A percentile compares a stretch with the other conserved stretches of the same genome.
Conservation (phyloP, 2,113 vertebrate species). For the Esox niger region DNA sequence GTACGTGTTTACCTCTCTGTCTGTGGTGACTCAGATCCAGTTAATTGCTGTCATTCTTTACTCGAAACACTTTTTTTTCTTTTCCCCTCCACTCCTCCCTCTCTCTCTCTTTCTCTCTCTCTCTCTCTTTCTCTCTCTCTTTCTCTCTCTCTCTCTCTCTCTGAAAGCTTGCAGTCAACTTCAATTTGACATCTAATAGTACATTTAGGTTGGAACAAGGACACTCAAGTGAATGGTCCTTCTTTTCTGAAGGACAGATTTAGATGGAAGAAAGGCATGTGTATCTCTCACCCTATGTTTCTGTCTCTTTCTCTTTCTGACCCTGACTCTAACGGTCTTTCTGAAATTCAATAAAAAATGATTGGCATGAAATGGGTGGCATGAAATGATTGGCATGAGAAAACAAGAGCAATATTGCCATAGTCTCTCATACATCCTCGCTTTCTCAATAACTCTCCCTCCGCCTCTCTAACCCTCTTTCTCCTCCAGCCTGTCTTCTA, state of each 20-base stretch:
- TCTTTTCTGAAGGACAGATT: conserved; percentile 29
- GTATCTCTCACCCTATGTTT: conserved; percentile 8
- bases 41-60: conserved; percentile 7
- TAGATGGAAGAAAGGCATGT: conserved; percentile 15
- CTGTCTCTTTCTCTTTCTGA: background rate
- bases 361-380: no score
- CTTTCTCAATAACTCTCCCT: conserved; percentile 12
- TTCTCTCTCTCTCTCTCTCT: no score
- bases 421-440: background rate
- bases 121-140: no score
- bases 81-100: conserved; percentile 10
- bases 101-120: no score
- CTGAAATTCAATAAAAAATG: no score
- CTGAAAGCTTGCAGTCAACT: conserved; percentile 39
- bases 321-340: background rate
- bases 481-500: background rate
- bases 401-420: no score
- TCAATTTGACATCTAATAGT: conserved; percentile 46
- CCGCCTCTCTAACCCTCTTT: background rate
- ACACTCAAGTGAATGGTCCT: conserved; percentile 24
- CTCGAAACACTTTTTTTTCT: conserved; percentile 23
- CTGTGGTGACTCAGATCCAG: conserved; percentile 26
- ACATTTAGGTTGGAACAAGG: conserved; percentile 44
- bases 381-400: no score
- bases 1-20: background rate